These are phyloP conservation scores for Gobio gobio DNA, from an alignment of 2,113 vertebrate genomes.

Conservation along the genomic window DNA sequence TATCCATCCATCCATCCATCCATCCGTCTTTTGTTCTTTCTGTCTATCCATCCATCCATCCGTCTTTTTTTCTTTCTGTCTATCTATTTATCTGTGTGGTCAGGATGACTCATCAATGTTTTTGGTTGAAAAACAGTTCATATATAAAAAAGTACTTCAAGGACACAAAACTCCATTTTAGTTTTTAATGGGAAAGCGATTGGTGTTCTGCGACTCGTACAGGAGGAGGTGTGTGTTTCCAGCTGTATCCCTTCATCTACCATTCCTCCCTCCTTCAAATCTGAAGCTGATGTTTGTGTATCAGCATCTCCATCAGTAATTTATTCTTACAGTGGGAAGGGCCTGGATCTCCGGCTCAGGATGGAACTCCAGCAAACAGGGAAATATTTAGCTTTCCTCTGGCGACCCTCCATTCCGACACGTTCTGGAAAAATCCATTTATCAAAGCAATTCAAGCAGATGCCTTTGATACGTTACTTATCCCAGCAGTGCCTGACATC, in stretches of 20 bases:
- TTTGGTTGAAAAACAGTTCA: background rate
- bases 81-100: no score
- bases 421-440: slow-evolving; percentile 48
- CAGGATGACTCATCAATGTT: background rate
- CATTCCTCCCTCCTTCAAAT: background rate
- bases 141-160: background rate
- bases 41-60: no score
- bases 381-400: slow-evolving; percentile 36
- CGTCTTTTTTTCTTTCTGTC: no score
- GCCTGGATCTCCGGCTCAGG: background rate
- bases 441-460: slow-evolving; percentile 54
- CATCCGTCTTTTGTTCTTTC: no score
- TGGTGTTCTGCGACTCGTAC: background rate
- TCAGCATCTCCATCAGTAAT: background rate
- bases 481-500: slow-evolving; percentile 44
- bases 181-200: background rate
- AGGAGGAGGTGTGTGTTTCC: background rate
- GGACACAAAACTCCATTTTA: no score
- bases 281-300: background rate
- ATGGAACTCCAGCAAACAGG: slow-evolving; percentile 2
- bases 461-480: slow-evolving; percentile 53
- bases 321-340: background rate
- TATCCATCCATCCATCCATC: no score
- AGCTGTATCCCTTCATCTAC: background rate
- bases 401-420: slow-evolving; percentile 22